Conservation (phyloP, 2,888 invertebrate genomes). For the Odontocolon sp. region DNA sequence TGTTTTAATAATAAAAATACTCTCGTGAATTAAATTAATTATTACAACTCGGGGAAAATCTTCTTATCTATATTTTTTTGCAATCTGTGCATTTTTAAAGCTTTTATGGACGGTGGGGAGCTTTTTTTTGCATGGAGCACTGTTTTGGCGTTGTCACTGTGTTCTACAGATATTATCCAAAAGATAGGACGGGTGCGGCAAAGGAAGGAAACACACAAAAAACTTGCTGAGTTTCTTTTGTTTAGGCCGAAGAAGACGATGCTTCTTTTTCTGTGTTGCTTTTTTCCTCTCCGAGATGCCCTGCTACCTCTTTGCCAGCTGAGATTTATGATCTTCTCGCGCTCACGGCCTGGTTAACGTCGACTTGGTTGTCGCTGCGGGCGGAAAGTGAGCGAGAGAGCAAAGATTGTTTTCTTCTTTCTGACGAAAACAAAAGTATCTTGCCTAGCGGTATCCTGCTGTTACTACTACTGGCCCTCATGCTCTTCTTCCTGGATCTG, state of each 20-base stretch:
- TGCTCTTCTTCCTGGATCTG: not conserved
- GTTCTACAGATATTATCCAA: not conserved
- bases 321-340: constrained; percentile 51
- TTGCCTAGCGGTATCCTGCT: constrained; percentile 16
- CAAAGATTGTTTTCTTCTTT: constrained; percentile 51
- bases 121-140: not conserved
- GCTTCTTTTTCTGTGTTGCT: constrained; percentile 25
- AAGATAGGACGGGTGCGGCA: not conserved
- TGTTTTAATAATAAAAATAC: too few relatives aligned
- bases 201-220: not conserved
- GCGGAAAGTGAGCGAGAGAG: constrained; percentile 17
- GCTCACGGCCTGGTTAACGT: constrained; percentile 17
- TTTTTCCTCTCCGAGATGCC: not conserved
- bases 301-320: constrained; percentile 23
- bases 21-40: too few relatives aligned
- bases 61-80: too few relatives aligned
- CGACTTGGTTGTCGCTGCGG: constrained; percentile 11
- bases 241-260: constrained; percentile 28
- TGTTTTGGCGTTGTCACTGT: constrained; percentile 2
- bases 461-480: constrained; percentile 1
- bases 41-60: too few relatives aligned
- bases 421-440: constrained; percentile 59
- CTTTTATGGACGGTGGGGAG: not conserved
- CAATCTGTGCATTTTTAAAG: too few relatives aligned
- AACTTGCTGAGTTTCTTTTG: constrained; percentile 40